Evolutionary conservation across 2,113 vertebrate species (phyloP).

Genomic region (Geothlypis trichas): DNA sequence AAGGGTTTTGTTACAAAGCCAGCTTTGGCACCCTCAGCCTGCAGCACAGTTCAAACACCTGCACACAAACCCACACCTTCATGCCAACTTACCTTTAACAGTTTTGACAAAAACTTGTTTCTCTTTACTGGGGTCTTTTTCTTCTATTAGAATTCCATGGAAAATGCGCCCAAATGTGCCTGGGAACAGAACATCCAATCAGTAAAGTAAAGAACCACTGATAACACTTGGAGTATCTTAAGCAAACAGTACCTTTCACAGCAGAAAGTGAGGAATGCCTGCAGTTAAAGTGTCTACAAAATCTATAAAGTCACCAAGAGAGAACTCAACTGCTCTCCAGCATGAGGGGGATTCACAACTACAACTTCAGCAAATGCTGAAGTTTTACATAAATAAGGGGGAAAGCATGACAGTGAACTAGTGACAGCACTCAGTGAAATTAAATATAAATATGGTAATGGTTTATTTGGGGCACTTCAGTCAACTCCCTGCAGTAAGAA

Average conservation of each 20-base stretch:
- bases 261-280: neutral
- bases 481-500: neutral
- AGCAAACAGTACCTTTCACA: neutral
- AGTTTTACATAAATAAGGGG: neutral
- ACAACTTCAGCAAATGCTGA: neutral
- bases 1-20: neutral
- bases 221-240: neutral
- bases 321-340: neutral
- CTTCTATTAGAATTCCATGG: slow-evolving; percentile 92
- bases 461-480: neutral
- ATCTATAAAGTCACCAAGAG: neutral
- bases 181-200: slow-evolving; percentile 62
- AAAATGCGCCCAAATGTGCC: slow-evolving; percentile 98
- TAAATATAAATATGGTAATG: neutral
- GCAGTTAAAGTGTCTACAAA: neutral
- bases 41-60: neutral
- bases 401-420: neutral
- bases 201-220: neutral
- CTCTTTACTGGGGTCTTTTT: slow-evolving; percentile 95
- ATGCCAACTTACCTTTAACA: slow-evolving; percentile 87
- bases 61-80: neutral
- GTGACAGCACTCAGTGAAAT: neutral
- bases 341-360: neutral
- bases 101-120: slow-evolving; percentile 96
- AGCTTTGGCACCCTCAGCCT: neutral